These are phyloP conservation scores for Lucilia sericata DNA, from an alignment of 1,140 invertebrate species.

Conservation along the genomic window DNA sequence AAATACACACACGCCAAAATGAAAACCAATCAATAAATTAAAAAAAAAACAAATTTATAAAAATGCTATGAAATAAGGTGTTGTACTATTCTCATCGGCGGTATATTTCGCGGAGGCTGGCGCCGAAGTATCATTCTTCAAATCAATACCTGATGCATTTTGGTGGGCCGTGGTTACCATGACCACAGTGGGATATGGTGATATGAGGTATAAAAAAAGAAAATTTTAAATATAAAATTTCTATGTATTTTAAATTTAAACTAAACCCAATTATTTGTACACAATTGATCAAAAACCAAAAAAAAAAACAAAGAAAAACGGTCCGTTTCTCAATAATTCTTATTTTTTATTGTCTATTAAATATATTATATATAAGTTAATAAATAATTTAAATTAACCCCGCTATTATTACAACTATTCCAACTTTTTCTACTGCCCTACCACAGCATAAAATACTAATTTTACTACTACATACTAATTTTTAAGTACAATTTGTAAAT, in stretches of 20 bases:
- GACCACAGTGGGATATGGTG: slow-evolving; percentile 99
- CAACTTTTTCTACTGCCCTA: too few species aligned
- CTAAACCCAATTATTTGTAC: not conserved
- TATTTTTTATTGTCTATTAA: not conserved
- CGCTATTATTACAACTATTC: too few species aligned
- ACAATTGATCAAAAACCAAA: not conserved
- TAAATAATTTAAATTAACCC: not conserved
- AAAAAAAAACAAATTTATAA: not conserved
- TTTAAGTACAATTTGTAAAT: not conserved
- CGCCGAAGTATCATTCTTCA: slow-evolving; percentile 97
- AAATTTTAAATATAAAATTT: not conserved
- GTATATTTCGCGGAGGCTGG: slow-evolving; percentile 99
- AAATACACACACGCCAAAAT: slow-evolving; percentile 22
- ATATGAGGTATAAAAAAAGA: slow-evolving; percentile 91
- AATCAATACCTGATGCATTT: slow-evolving; percentile 97
- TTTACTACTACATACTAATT: too few species aligned
- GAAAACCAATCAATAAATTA: not conserved
- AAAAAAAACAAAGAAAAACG: not conserved
- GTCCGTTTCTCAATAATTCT: too few species aligned
- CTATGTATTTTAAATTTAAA: not conserved
- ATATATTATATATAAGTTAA: not conserved
- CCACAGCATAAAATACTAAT: too few species aligned
- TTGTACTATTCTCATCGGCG: slow-evolving; percentile 98
- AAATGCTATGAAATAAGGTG: slow-evolving; percentile 75
- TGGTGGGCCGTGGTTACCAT: slow-evolving; percentile 99